phyloP scores from a whole-genome alignment of 23 tunicate genomes.

The Botrylloides violaceus region DNA sequence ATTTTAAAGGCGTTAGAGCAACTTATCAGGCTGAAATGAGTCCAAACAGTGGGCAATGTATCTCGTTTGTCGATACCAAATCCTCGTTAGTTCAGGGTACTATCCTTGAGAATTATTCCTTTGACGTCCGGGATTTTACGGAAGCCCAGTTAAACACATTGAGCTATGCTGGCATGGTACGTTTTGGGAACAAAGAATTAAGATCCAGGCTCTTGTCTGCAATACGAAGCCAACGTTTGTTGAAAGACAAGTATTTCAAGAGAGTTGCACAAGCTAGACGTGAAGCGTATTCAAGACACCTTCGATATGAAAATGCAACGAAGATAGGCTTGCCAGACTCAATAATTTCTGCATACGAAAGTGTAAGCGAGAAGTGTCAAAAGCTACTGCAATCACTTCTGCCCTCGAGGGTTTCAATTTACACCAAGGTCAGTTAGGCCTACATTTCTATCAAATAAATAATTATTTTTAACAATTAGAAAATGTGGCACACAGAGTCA shows the following conservation, averaged over 20 bases:
- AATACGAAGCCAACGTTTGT: not conserved
- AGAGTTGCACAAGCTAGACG: not conserved
- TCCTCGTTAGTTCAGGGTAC: constrained; percentile 8
- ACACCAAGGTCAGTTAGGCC: not conserved
- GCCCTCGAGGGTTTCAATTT: not conserved
- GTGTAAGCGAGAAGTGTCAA: not conserved
- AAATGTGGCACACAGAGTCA: too few species aligned
- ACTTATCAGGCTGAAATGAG: too few species aligned
- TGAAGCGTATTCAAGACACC: constrained; percentile 1
- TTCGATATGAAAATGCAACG: not conserved
- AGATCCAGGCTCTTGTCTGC: not conserved
- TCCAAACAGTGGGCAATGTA: too few species aligned
- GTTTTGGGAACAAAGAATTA: constrained; percentile 3
- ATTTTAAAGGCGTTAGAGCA: too few species aligned
- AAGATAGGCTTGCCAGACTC: not conserved
- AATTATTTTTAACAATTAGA: too few species aligned
- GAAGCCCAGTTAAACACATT: not conserved
- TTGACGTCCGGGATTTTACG: constrained; percentile 17
- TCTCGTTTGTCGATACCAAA: too few species aligned
- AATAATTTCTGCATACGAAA: not conserved
- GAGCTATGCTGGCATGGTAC: not conserved
- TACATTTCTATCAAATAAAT: too few species aligned
- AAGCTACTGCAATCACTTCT: not conserved
- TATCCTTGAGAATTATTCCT: constrained; percentile 3
- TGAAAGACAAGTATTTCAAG: constrained; percentile 8